Evolutionary conservation across 2,888 invertebrate species (phyloP).

Genomic region (Cerastoderma edule): DNA sequence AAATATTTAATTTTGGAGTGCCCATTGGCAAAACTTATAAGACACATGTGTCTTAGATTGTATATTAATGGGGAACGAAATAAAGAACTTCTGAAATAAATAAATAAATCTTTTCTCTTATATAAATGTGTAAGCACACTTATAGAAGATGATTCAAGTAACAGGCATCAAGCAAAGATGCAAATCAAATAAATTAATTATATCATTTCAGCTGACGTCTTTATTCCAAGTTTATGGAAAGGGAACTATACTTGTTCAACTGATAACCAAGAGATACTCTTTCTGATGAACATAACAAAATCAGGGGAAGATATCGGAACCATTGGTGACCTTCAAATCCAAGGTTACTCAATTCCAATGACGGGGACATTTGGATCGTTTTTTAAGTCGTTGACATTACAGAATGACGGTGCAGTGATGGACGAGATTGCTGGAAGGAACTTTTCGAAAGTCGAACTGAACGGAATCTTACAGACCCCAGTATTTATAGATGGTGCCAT

Average conservation of each 20-base stretch:
- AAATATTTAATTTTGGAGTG: too few species aligned
- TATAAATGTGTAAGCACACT: too few species aligned
- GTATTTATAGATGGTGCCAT: slow-evolving; percentile 37
- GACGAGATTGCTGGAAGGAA: slow-evolving; percentile 36
- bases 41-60: too few species aligned
- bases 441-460: slow-evolving; percentile 50
- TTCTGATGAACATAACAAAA: slow-evolving; percentile 46
- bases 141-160: too few species aligned
- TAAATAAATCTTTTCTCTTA: too few species aligned
- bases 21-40: too few species aligned
- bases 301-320: slow-evolving; percentile 37
- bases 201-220: too few species aligned
- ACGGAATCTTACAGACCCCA: slow-evolving; percentile 36
- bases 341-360: slow-evolving; percentile 24
- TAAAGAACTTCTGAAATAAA: too few species aligned
- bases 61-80: too few species aligned
- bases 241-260: slow-evolving; percentile 48
- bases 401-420: slow-evolving; percentile 29
- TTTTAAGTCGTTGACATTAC: slow-evolving; percentile 38
- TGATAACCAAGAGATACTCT: slow-evolving; percentile 28
- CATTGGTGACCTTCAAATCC: slow-evolving; percentile 33
- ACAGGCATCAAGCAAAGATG: too few species aligned
- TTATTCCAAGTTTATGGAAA: slow-evolving; percentile 53
- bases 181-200: too few species aligned
- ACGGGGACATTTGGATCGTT: slow-evolving; percentile 42